phyloP scores from a whole-genome alignment of 2,888 invertebrate species.

The Parnassius smintheus region DNA sequence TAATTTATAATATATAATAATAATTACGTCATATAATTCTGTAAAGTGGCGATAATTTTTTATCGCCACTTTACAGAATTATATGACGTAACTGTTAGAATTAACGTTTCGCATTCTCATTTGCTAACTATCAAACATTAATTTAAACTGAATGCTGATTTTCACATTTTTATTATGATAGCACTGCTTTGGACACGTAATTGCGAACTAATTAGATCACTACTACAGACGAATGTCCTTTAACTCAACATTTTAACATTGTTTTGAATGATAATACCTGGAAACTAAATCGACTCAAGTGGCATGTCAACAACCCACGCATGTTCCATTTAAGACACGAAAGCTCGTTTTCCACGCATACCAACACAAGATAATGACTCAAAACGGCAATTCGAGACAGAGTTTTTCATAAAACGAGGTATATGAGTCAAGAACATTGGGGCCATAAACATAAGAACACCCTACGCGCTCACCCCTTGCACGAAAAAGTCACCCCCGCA shows the following conservation, averaged over 20 bases:
- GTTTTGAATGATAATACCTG: no score
- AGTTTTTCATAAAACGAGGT: slow-evolving; percentile 76
- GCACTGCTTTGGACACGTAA: no score
- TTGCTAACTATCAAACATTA: no score
- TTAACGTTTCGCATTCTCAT: no score
- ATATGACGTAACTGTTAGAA: no score
- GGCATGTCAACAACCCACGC: not conserved
- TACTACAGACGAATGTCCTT: no score
- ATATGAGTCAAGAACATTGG: slow-evolving; percentile 76
- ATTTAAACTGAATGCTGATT: no score
- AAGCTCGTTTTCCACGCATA: slow-evolving; percentile 44
- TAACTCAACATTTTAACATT: no score
- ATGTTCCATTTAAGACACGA: slow-evolving; percentile 21
- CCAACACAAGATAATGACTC: slow-evolving; percentile 62
- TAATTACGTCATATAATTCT: no score
- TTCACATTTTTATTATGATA: no score
- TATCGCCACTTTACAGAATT: not conserved
- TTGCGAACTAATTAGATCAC: no score
- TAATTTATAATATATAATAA: no score
- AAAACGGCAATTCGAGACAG: slow-evolving; percentile 64
- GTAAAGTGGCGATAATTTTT: not conserved
- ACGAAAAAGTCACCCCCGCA: slow-evolving; percentile 79
- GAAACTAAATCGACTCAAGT: not conserved
- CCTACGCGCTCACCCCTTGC: slow-evolving; percentile 77
- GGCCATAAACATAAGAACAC: slow-evolving; percentile 72